phyloP scores from a whole-genome alignment of 2,113 vertebrate species.

The Dolichotis patagonum region DNA sequence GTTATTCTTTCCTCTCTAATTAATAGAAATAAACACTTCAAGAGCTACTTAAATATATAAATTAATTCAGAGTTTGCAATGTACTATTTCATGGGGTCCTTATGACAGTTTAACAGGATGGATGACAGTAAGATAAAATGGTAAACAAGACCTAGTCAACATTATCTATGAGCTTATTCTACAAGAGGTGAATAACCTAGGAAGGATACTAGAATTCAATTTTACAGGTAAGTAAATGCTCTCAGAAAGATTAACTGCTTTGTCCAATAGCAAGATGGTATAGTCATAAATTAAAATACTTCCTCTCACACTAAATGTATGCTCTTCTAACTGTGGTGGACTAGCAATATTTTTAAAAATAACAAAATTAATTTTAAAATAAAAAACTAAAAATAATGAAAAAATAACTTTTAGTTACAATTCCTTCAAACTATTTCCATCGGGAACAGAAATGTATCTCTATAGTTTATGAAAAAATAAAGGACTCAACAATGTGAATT shows the following conservation, averaged over 20 bases:
- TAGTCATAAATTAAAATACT: neutral
- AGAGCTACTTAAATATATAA: neutral
- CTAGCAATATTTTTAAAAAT: neutral
- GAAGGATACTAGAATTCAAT: neutral
- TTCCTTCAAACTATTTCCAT: neutral
- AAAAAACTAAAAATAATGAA: neutral
- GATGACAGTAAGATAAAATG: neutral
- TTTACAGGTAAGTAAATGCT: neutral
- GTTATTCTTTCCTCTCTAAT: neutral
- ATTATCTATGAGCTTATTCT: neutral
- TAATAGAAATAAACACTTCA: neutral
- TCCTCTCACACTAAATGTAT: conserved; percentile 6
- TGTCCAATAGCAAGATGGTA: neutral
- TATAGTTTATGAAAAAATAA: neutral
- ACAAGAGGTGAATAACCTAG: neutral
- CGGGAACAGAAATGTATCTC: neutral
- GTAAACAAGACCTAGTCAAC: neutral
- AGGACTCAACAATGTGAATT: neutral
- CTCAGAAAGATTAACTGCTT: neutral
- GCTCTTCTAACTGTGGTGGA: neutral
- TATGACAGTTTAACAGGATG: neutral
- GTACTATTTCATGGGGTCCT: neutral
- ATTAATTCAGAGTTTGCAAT: neutral
- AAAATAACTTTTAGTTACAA: neutral
- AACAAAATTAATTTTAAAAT: conserved; percentile 25